phyloP scores from a whole-genome alignment of 2,888 invertebrate genomes.

The Lysandra bellargus region DNA sequence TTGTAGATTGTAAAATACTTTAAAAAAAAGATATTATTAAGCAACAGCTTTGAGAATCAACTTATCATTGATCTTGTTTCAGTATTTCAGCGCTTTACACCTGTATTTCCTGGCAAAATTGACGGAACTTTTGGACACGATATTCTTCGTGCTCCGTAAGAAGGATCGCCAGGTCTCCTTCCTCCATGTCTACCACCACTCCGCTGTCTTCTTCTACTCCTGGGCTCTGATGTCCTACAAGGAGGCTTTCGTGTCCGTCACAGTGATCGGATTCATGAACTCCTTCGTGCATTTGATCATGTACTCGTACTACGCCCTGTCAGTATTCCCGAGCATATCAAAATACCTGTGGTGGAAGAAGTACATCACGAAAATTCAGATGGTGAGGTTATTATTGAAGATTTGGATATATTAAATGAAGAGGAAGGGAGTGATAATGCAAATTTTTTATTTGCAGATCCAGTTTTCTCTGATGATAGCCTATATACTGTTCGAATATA shows the following conservation, averaged over 20 bases:
- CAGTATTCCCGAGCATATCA: conserved; percentile 84
- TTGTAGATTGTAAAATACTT: no score
- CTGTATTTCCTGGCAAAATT: neutral
- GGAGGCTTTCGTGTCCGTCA: conserved; percentile 83
- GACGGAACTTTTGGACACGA: neutral
- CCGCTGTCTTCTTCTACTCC: conserved; percentile 84
- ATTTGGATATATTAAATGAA: neutral
- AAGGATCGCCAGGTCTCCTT: conserved; percentile 15
- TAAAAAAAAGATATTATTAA: no score
- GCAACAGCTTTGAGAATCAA: no score
- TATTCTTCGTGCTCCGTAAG: conserved; percentile 20
- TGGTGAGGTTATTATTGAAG: conserved; percentile 73
- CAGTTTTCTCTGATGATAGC: conserved; percentile 12
- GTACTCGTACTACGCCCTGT: conserved; percentile 88
- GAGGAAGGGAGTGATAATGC: neutral
- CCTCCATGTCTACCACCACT: conserved; percentile 92
- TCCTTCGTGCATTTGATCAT: conserved; percentile 87
- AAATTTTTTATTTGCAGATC: neutral
- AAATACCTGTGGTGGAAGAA: conserved; percentile 93
- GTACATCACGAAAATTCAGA: conserved; percentile 87
- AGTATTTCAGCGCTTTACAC: conserved; percentile 4
- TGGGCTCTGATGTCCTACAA: conserved; percentile 87
- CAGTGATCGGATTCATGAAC: conserved; percentile 85
- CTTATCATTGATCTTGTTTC: neutral
- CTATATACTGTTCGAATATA: neutral